These are phyloP conservation scores for Streptopelia turtur DNA, from an alignment of 2,797 vertebrate species.

Conservation along the genomic window DNA sequence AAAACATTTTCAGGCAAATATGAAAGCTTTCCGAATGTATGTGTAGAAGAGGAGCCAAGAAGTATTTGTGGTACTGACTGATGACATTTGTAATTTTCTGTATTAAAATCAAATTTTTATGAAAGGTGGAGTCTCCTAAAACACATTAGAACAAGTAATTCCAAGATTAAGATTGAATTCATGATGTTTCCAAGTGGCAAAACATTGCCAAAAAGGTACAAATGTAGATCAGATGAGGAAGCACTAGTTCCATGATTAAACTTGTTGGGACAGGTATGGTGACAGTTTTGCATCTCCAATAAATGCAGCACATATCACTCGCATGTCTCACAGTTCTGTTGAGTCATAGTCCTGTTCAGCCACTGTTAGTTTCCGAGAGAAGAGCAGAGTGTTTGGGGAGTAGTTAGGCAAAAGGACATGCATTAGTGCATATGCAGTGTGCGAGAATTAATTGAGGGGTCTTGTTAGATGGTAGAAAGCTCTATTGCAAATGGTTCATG, in stretches of 20 bases:
- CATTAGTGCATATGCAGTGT: not conserved
- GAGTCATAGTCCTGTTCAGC: not conserved
- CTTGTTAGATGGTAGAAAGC: not conserved
- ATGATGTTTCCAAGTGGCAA: not conserved
- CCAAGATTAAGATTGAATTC: not conserved
- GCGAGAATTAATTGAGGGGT: not conserved
- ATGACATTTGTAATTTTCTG: not conserved
- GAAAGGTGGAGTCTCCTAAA: not conserved
- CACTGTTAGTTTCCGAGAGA: not conserved
- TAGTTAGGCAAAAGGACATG: not conserved
- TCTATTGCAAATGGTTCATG: not conserved
- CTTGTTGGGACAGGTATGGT: not conserved
- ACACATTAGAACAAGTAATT: not conserved
- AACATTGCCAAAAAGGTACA: not conserved
- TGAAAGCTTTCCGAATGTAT: not conserved
- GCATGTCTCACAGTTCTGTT: not conserved
- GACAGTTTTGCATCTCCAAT: not conserved
- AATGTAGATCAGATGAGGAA: not conserved
- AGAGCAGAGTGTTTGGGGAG: not conserved
- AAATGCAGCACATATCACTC: not conserved
- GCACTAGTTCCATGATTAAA: not conserved
- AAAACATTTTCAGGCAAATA: not conserved
- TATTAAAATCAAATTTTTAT: not conserved
- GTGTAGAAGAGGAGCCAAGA: not conserved
- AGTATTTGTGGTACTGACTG: not conserved